These are phyloP conservation scores for Rallus limicola DNA, from an alignment of 2,113 vertebrate genomes.

Conservation along the genomic window DNA sequence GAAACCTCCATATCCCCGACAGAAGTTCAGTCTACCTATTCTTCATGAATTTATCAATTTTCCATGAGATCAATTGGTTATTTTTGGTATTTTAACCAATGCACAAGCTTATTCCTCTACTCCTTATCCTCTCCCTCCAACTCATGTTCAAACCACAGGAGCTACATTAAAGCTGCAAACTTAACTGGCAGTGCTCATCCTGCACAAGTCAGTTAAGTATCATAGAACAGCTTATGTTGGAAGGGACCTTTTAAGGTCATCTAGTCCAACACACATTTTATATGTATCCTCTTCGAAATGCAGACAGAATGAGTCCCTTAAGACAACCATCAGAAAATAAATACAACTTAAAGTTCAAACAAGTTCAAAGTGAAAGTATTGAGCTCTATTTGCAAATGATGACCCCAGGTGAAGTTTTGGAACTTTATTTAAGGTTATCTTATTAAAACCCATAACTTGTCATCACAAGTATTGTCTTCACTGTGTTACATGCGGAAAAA, in stretches of 20 bases:
- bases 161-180: neutral
- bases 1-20: neutral
- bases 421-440: neutral
- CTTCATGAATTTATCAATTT: neutral
- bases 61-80: neutral
- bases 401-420: neutral
- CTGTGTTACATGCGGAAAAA: neutral
- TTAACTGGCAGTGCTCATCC: neutral
- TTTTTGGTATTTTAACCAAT: too few relatives aligned
- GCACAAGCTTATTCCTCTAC: neutral
- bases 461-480: neutral
- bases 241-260: too few relatives aligned
- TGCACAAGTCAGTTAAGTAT: neutral
- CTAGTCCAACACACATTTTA: neutral
- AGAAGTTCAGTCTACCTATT: neutral
- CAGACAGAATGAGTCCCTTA: neutral
- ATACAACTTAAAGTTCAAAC: neutral
- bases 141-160: neutral
- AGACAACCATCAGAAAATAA: neutral
- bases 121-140: neutral
- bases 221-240: too few relatives aligned
- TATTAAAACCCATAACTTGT: neutral
- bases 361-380: neutral
- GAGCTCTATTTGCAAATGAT: rapidly evolving
- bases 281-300: neutral